phyloP scores from a whole-genome alignment of 1,140 invertebrate genomes.

The Glossosoma conforme region DNA sequence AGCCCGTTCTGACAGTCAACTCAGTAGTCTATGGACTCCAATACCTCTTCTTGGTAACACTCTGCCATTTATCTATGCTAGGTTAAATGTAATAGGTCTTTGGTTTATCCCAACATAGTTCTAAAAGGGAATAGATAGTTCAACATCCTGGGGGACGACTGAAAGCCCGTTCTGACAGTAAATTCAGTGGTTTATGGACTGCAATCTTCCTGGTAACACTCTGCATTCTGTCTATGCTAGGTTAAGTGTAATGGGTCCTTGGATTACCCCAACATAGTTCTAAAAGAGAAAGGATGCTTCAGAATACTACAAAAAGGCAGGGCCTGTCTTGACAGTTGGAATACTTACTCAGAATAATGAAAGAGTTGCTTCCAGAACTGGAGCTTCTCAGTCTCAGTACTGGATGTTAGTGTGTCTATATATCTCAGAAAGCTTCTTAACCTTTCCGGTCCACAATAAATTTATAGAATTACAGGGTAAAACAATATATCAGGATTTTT shows the following conservation, averaged over 20 bases:
- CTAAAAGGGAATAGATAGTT: constrained; percentile 92
- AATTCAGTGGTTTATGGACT: constrained; percentile 98
- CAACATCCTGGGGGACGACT: constrained; percentile 95
- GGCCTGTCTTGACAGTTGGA: constrained; percentile 96
- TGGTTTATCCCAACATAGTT: constrained; percentile 95
- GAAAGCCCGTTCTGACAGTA: constrained; percentile 97
- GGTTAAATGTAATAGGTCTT: constrained; percentile 90
- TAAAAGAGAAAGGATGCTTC: constrained; percentile 91
- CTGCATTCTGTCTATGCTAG: too few species aligned
- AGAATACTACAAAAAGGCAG: constrained; percentile 96
- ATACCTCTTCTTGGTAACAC: constrained; percentile 90
- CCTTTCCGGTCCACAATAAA: too few species aligned
- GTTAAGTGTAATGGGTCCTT: constrained; percentile 92
- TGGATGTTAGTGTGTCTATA: too few species aligned
- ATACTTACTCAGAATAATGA: too few species aligned
- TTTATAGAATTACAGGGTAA: too few species aligned
- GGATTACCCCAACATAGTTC: constrained; percentile 93
- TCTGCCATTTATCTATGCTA: too few species aligned
- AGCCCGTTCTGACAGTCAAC: constrained; percentile 96
- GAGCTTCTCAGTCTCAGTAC: too few species aligned
- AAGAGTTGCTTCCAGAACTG: too few species aligned
- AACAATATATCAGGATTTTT: too few species aligned
- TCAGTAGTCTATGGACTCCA: constrained; percentile 97
- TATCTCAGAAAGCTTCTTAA: too few species aligned
- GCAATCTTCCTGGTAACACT: constrained; percentile 87